Conservation (phyloP, 2,888 invertebrate genomes). For the Oeneis ivallda region DNA sequence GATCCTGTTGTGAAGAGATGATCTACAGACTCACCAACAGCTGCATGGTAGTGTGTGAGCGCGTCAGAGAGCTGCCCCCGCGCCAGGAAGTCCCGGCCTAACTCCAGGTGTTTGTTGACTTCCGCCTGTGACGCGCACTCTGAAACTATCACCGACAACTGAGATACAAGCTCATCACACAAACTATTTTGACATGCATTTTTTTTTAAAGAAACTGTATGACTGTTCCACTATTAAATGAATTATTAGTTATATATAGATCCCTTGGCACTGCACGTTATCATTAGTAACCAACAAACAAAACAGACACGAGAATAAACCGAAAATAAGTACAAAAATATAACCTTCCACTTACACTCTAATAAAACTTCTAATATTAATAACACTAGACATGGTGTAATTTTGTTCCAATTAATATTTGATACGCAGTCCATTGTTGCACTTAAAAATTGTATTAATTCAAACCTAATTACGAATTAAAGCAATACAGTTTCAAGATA, state of each 20-base stretch:
- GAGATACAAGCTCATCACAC: not conserved
- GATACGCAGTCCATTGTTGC: conserved; percentile 78
- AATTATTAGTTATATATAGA: conserved; percentile 5
- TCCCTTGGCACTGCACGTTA: not conserved
- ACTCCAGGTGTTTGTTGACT: conserved; percentile 95
- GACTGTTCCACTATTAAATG: not conserved
- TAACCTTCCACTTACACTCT: conserved; percentile 80
- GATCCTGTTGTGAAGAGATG: not conserved
- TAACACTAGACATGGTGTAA: conserved; percentile 85
- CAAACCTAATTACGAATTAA: conserved; percentile 57
- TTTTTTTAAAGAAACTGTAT: conserved; percentile 8
- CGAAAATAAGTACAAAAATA: conserved; percentile 41
- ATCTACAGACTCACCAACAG: conserved; percentile 88
- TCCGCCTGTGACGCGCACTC: conserved; percentile 87
- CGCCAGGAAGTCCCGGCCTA: conserved; percentile 95
- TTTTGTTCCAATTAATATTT: conserved; percentile 82
- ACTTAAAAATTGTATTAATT: conserved; percentile 51
- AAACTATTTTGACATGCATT: not conserved
- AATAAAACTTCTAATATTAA: conserved; percentile 85
- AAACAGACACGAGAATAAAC: conserved; percentile 26
- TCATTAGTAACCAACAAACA: conserved; percentile 2
- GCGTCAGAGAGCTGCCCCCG: conserved; percentile 97
- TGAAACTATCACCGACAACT: conserved; percentile 74
- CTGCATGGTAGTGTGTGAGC: conserved; percentile 97
- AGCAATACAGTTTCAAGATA: conserved; percentile 44